Percentiles rank a stretch among this genome's conserved stretches.
phyloP scores from a whole-genome alignment of 2,888 invertebrate genomes.

The Zygogramma bicolorata region DNA sequence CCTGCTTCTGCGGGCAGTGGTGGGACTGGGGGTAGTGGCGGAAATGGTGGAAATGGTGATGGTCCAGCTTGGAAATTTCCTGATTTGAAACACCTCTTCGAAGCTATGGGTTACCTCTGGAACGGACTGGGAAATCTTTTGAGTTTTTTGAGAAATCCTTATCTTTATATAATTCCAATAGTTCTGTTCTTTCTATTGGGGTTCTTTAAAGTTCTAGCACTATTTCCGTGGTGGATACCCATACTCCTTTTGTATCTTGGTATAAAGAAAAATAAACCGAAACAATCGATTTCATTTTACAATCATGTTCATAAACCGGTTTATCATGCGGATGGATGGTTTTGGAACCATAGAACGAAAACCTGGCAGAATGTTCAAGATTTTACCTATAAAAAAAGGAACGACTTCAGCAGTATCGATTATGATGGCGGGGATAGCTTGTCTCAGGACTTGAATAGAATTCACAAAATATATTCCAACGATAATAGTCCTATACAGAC shows the following conservation, averaged over 20 bases:
- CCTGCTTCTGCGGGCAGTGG: conserved; percentile 38
- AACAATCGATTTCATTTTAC: conserved; percentile 55
- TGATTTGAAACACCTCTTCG: conserved; percentile 59
- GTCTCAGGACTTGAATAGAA: conserved; percentile 25
- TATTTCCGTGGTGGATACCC: conserved; percentile 76
- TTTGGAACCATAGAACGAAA: conserved; percentile 72
- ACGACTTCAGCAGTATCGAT: conserved; percentile 53
- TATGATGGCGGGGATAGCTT: conserved; percentile 42
- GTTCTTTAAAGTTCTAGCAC: conserved; percentile 72
- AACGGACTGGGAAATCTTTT: conserved; percentile 50
- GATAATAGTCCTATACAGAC: conserved; percentile 22
- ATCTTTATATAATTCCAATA: conserved; percentile 72
- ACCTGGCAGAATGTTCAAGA: conserved; percentile 68
- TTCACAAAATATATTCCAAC: conserved; percentile 20
- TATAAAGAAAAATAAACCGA: conserved; percentile 52
- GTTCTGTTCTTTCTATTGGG: conserved; percentile 74
- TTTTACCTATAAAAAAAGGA: conserved; percentile 50
- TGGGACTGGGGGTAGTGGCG: conserved; percentile 46
- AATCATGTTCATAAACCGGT: conserved; percentile 63
- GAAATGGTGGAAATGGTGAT: conserved; percentile 46
- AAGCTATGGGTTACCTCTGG: conserved; percentile 53
- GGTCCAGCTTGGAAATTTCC: conserved; percentile 55
- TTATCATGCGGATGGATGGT: conserved; percentile 70
- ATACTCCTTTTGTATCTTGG: conserved; percentile 62
- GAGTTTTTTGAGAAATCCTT: conserved; percentile 64